Evolutionary conservation across 2,113 vertebrate genomes (phyloP).

Genomic region (Alectura lathami): DNA sequence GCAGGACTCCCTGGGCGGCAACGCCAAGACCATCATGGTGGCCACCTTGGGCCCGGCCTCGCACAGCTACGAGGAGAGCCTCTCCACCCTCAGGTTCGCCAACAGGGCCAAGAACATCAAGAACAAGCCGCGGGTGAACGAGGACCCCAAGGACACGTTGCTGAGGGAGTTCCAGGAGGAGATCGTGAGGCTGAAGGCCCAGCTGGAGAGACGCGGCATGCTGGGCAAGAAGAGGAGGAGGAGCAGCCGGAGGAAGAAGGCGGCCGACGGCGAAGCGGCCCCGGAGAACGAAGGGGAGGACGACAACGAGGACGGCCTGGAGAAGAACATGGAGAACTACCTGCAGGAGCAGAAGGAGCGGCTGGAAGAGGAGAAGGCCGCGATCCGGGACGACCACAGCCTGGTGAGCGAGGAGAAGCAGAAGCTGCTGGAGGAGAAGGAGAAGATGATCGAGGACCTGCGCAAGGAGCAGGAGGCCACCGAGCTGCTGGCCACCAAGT

Average conservation of each 20-base stretch:
- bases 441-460: constrained; percentile 95
- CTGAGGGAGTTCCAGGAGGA: constrained; percentile 95
- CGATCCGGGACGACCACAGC: constrained; percentile 91
- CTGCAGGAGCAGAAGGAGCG: constrained; percentile 91
- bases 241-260: constrained; percentile 82
- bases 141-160: constrained; percentile 95
- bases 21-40: constrained; percentile 95
- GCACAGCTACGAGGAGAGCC: constrained; percentile 88
- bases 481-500: constrained; percentile 90
- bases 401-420: constrained; percentile 93
- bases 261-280: constrained; percentile 48
- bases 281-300: constrained; percentile 75
- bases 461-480: constrained; percentile 93
- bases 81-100: constrained; percentile 92
- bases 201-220: constrained; percentile 91
- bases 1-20: constrained; percentile 95
- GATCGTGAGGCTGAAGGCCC: constrained; percentile 90
- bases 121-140: constrained; percentile 94
- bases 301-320: constrained; percentile 74
- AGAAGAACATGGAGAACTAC: constrained; percentile 86
- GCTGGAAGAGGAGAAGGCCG: constrained; percentile 92
- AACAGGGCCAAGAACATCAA: constrained; percentile 97
- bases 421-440: constrained; percentile 93
- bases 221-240: constrained; percentile 82
- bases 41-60: constrained; percentile 92